Evolutionary conservation across 2,888 invertebrate genomes (phyloP), one percentile per base, ranked within the genome.

Genomic region (Caenorhabditis japonica): DNA sequence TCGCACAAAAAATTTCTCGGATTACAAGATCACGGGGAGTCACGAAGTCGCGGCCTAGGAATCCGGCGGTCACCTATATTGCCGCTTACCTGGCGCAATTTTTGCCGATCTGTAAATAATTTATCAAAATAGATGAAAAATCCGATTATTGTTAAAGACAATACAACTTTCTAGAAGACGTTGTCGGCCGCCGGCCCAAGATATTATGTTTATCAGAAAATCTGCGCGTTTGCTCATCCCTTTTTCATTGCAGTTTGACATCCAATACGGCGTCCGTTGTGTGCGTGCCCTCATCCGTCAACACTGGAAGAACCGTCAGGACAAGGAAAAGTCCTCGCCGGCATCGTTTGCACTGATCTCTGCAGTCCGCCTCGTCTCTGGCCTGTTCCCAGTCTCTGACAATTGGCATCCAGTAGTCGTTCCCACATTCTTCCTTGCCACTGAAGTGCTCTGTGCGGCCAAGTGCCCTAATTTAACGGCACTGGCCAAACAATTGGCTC

Each of bases 301-400:
- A 44, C 56, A 73, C 49, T 78, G 80, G 77, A 80, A 79, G 43
- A 33, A 25, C 7, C 70, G 76, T 27, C 58, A 66, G 13, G 77
- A 73, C 7, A 74, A 69, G 36, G 23, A 58, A 23, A 59, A 44
- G 23, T 59, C 38, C 34, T 21, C 59, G 12, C 64, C 71, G 12
- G 71, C 70, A 3, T 74, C 76, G 3, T 83, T 83, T 47, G 58
- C 47, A 19, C 23, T 80, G 1, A 66, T 82, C 46, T 66, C 64
- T 36, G 49, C 59, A 85, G 92, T 96, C 71, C 94, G 95, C 89
- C 86, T 94, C 76, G 91, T 94, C 3, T 92, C 93, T 7, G 88
- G 93, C 43, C 87, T 96, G 58, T 97, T 93, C 89, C 93, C 95
- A 0, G 92, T 94, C 0, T 94, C 95, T 0, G 96, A 97, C 89